These are phyloP conservation scores for Trachemys scripta DNA, from an alignment of 2,113 vertebrate species.

Conservation along the genomic window DNA sequence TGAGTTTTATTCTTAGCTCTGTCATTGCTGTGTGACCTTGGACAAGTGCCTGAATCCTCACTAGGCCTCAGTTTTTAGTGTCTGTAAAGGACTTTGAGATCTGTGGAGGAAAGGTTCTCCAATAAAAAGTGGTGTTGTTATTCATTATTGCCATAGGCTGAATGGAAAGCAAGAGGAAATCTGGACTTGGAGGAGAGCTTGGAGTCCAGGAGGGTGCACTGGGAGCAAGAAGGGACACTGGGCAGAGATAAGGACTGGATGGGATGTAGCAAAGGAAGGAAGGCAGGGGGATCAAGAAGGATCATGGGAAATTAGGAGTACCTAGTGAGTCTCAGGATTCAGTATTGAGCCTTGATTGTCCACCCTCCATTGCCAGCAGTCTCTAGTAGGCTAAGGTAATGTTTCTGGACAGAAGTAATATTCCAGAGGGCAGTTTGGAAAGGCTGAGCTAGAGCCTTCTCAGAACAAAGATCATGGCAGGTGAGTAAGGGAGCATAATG, in stretches of 20 bases:
- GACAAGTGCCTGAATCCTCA: neutral
- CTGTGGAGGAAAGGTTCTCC: too few relatives aligned
- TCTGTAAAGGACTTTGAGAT: neutral
- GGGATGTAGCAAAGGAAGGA: neutral
- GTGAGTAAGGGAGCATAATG: neutral
- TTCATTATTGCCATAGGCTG: accelerated
- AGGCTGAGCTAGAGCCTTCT: neutral
- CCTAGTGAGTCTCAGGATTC: neutral
- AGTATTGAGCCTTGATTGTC: neutral
- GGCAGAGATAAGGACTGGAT: neutral
- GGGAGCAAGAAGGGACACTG: neutral
- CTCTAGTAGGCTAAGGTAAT: neutral
- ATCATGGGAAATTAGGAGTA: neutral
- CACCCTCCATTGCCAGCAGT: neutral
- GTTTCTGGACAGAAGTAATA: neutral
- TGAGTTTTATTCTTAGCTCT: neutral
- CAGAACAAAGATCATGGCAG: neutral
- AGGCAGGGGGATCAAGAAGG: neutral
- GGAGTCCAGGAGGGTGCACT: neutral
- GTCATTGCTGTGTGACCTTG: neutral
- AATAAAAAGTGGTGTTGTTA: neutral
- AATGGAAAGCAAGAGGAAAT: neutral
- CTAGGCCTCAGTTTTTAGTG: neutral
- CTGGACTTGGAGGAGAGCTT: neutral
- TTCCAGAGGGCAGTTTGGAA: neutral